Percentiles rank a stretch among this genome's conserved stretches.
Conservation (phyloP, 2,113 vertebrate genomes). For the Leptosomus discolor region DNA sequence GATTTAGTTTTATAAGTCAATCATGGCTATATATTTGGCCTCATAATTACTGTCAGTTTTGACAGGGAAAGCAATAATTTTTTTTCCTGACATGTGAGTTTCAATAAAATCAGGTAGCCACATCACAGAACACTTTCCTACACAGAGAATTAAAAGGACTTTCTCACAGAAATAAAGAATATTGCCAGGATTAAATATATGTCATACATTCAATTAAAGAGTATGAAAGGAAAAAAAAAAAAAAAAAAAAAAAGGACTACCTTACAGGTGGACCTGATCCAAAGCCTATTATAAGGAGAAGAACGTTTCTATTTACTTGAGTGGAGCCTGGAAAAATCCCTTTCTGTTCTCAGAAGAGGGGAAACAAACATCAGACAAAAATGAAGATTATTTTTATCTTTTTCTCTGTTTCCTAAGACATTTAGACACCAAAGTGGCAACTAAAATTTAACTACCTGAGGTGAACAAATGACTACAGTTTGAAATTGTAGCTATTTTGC, state of each 20-base stretch:
- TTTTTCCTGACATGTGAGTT: constrained; percentile 8
- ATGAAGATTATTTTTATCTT: background rate
- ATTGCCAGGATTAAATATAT: constrained; percentile 19
- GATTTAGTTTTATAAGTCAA: constrained; percentile 55
- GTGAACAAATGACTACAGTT: background rate
- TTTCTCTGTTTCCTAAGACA: background rate
- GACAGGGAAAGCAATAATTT: constrained; percentile 36
- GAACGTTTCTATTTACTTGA: background rate
- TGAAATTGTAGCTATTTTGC: background rate
- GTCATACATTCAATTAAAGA: constrained; percentile 7
- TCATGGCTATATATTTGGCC: constrained; percentile 51
- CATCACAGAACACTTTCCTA: constrained; percentile 39
- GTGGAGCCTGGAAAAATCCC: background rate
- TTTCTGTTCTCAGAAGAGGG: background rate
- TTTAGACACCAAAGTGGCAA: background rate
- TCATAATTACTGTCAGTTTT: constrained; percentile 56
- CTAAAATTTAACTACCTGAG: background rate
- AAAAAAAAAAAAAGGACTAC: background rate
- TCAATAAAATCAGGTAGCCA: constrained; percentile 54
- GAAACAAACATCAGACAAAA: background rate
- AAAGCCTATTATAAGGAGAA: background rate
- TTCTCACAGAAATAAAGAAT: constrained; percentile 39
- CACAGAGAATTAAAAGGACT: constrained; percentile 40
- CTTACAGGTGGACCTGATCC: background rate
- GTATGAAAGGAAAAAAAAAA: no score